A percentile compares a stretch with the other conserved stretches of the same genome.
phyloP scores from a whole-genome alignment of 2,888 invertebrate species.

The Eupeodes luniger region DNA sequence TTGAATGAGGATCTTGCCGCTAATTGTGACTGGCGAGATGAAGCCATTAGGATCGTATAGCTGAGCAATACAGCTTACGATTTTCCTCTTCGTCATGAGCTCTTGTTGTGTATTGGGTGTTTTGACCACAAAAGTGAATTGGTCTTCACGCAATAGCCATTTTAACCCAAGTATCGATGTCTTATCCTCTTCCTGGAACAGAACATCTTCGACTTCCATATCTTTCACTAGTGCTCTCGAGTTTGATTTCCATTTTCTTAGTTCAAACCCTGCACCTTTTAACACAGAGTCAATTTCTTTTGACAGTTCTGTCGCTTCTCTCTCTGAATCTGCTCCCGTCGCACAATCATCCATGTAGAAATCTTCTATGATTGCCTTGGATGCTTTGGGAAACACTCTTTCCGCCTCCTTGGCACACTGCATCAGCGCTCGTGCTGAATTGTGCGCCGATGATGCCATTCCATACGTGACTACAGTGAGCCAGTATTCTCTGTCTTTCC shows the following conservation, averaged over 20 bases:
- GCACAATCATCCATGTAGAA: not conserved
- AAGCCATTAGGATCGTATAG: not conserved
- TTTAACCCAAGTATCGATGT: not conserved
- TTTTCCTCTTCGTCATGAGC: not conserved
- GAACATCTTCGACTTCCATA: not conserved
- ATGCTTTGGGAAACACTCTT: not conserved
- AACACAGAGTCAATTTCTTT: not conserved
- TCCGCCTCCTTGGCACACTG: not conserved
- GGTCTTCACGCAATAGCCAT: not conserved
- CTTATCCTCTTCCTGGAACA: not conserved
- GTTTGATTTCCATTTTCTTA: constrained; percentile 6
- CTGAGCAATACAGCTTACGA: not conserved
- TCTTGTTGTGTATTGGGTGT: not conserved
- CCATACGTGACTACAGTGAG: constrained; percentile 18
- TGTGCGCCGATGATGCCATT: constrained; percentile 2
- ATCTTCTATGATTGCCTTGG: not conserved
- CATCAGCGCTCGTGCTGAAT: not conserved
- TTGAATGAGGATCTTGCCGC: constrained; percentile 1
- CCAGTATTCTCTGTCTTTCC: not conserved
- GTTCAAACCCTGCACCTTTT: not conserved
- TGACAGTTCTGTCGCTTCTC: not conserved
- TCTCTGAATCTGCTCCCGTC: not conserved
- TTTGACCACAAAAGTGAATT: constrained; percentile 1
- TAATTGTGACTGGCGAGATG: not conserved
- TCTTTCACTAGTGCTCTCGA: not conserved